Base-by-base conservation (phyloP, 2,888 invertebrate genomes). In the Panzeria rudis region DNA sequence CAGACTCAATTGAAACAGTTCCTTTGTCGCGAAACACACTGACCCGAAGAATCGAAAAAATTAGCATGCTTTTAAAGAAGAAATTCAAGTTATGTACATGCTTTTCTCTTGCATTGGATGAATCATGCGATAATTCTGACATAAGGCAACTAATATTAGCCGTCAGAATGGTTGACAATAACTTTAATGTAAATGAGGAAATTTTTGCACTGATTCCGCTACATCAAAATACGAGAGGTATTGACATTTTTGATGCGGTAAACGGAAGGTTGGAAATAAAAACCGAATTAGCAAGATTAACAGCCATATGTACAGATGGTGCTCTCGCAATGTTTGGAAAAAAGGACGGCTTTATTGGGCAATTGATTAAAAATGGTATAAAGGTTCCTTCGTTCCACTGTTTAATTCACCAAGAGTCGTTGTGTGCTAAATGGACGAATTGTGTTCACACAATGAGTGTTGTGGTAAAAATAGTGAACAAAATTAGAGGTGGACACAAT, bases 381-480 rank as follows among this genome's bases (percentile, higher is more conserved):
- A 13, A 38, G 13, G 68, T 82, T 32, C 13, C 50, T 52, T 68
- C 62, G 7, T 82, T 76, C 32, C 75, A 78, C 41, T 82, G 75
- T 64, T 20, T 44, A 11, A 69, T 77, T 77, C 80, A 84, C 38
- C 80, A 84, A 52, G 62, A 80, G 76, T 66, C 66, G 1, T 73
- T 80, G 81, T 81, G 72, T 41, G 69, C 72, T 6, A 76, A 76
- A 59, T 80, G 59, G 59, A 66, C 68, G 44, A 81, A 68, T 29
- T 41, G 41, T 61, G 32, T 41, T 17, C 54, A 73, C 41, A 78
- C 79, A 56, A 83, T 83, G 61, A 69, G 17, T 35, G 47, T 78
- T 66, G 68, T 66, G 20, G 69, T 79, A 41, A 69, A 79, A 84
- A 64, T 79, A 62, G 68, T 75, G 11, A 84, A 84, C 20, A 73